phyloP scores from a whole-genome alignment of 1,140 invertebrate genomes.

The Heliconius nattereri region DNA sequence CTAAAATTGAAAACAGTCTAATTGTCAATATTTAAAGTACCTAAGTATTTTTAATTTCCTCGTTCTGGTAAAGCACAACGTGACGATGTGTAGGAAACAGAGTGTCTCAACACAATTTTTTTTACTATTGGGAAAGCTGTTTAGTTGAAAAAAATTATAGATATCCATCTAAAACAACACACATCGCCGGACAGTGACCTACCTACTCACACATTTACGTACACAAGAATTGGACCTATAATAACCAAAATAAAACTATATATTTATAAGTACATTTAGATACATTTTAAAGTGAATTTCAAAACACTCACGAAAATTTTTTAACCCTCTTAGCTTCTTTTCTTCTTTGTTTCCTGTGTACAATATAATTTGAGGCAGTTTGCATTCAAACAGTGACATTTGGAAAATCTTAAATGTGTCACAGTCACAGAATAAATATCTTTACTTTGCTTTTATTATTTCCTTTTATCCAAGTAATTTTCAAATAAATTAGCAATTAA shows the following conservation, averaged over 20 bases:
- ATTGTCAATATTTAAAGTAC: too few species aligned
- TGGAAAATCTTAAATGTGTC: neutral
- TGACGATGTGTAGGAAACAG: too few species aligned
- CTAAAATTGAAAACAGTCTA: too few species aligned
- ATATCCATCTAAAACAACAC: too few species aligned
- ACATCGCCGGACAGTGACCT: too few species aligned
- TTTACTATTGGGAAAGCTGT: too few species aligned
- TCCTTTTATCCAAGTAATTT: neutral
- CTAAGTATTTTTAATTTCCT: too few species aligned
- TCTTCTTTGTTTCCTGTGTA: neutral
- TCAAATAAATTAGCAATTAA: neutral
- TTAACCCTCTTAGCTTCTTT: neutral
- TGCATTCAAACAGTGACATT: neutral
- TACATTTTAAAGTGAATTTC: neutral
- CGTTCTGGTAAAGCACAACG: too few species aligned
- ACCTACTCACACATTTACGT: too few species aligned
- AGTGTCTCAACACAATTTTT: too few species aligned
- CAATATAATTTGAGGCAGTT: neutral
- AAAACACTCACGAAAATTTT: neutral
- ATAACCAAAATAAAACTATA: neutral
- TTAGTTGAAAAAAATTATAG: too few species aligned
- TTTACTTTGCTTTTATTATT: neutral
- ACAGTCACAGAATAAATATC: neutral
- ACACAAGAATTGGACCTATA: neutral
- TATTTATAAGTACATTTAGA: neutral